Base-by-base conservation (phyloP, 2,113 vertebrate species). In the Falcunculus frontatus region DNA sequence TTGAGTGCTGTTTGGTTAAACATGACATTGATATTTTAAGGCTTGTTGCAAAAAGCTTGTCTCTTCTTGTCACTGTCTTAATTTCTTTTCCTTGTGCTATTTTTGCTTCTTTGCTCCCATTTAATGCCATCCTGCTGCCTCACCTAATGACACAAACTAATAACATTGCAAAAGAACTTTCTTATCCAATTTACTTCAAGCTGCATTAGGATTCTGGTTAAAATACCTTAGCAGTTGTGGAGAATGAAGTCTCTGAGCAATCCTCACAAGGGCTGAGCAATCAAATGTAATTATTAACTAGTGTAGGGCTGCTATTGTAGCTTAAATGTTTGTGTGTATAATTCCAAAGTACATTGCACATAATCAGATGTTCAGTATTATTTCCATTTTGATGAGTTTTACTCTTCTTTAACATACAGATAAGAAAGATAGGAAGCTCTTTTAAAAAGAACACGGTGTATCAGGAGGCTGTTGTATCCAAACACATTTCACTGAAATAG, bases 41-140 rank as follows among this genome's bases (percentile, higher is more conserved):
- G 44, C 33, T 91, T 67, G 4, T 30, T 84, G 63, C 33, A 16
- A 52, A 88, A 73, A 82, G 17, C 39, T 84, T 92, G 59, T 83
- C 50, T 95, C 42, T 63, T 91, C 69, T 79, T 63, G 39, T 77
- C 75, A 62, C 27, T n/a, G 23, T 87, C 46, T 73, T 62, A 88
- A 57, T 7, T 2, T 84, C 69, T 89, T 49, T 39, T 52, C 78
- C 72, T 86, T 15, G 13, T 75, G 52, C 64, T 95, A 72, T 90
- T 95, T 96, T 86, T 85, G 23, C 72, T 77, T 86, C 49, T 86
- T 95, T 77, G 22, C 68, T 90, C 72, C 64, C 27, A 47, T 83
- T 93, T 90, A 63, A 47, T 90, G 41, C 42, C 47, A 64, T 84
- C 23, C 18, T 79, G 39, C 59, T 93, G 59, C 63, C 64, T 89